phyloP scores from a whole-genome alignment of 64 coral and sea anemone genomes.

The Porites australiensis region DNA sequence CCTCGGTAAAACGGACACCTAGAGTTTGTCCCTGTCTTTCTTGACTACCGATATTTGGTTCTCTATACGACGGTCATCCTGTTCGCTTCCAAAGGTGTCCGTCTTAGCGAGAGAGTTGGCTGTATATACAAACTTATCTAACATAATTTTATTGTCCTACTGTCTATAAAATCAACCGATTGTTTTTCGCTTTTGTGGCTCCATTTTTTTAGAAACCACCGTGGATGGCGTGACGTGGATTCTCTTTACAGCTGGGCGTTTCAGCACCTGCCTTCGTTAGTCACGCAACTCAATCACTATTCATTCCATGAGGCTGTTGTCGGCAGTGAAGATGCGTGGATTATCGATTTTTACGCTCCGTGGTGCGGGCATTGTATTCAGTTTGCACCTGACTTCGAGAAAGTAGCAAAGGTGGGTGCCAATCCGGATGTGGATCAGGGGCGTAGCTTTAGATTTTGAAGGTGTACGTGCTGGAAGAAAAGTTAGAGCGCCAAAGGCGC shows the following conservation, averaged over 20 bases:
- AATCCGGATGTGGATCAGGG: not conserved
- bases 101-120: too few relatives aligned
- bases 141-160: too few relatives aligned
- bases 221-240: conserved; percentile 90
- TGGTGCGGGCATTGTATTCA: conserved; percentile 98
- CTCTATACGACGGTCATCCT: too few relatives aligned
- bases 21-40: too few relatives aligned
- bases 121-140: too few relatives aligned
- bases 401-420: conserved; percentile 78
- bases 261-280: conserved; percentile 86
- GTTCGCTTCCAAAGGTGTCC: too few relatives aligned
- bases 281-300: conserved; percentile 71
- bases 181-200: not conserved
- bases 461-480: too few relatives aligned
- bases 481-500: too few relatives aligned
- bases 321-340: conserved; percentile 78
- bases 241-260: conserved; percentile 93
- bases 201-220: conserved; percentile 63
- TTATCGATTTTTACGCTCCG: conserved; percentile 93
- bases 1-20: too few relatives aligned
- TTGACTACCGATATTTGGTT: too few relatives aligned
- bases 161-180: too few relatives aligned
- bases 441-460: not conserved
- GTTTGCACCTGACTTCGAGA: conserved; percentile 99
- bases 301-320: conserved; percentile 81